These are phyloP conservation scores for Palythoa heliodiscus DNA, from an alignment of 92 coral and sea anemone genomes.

Conservation along the genomic window DNA sequence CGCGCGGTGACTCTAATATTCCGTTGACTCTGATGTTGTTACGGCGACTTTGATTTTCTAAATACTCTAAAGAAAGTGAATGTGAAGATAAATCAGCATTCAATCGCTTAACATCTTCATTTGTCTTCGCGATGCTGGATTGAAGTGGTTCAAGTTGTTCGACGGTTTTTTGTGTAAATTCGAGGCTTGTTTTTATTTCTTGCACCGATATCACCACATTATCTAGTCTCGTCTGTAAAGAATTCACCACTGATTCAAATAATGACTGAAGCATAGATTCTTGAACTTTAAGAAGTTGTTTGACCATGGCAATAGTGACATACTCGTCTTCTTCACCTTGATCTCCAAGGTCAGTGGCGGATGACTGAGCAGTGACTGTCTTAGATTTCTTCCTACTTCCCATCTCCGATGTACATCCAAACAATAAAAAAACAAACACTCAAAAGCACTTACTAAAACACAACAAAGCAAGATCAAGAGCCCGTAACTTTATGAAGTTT, in stretches of 20 bases:
- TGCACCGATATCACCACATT: slow-evolving; percentile 38
- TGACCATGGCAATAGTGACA: slow-evolving; percentile 36
- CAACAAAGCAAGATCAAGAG: too few relatives aligned
- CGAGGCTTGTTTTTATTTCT: slow-evolving; percentile 41
- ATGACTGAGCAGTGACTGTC: slow-evolving; percentile 21
- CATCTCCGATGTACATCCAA: too few relatives aligned
- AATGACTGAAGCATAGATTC: slow-evolving; percentile 43
- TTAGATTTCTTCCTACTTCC: slow-evolving; percentile 5
- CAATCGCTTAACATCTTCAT: background rate
- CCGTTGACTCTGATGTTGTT: too few relatives aligned
- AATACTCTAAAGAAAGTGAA: too few relatives aligned
- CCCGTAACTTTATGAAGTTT: too few relatives aligned
- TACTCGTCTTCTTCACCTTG: slow-evolving; percentile 37
- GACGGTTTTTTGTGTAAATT: slow-evolving; percentile 32
- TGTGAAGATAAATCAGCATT: background rate
- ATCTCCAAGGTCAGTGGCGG: slow-evolving; percentile 38
- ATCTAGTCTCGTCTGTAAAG: slow-evolving; percentile 28
- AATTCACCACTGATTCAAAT: slow-evolving; percentile 34
- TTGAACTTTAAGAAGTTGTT: slow-evolving; percentile 48
- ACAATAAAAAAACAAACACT: too few relatives aligned
- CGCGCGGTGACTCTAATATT: background rate
- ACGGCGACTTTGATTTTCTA: background rate
- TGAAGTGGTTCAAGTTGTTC: slow-evolving; percentile 23
- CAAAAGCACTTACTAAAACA: too few relatives aligned
- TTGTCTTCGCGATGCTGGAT: slow-evolving; percentile 20